phyloP scores from a whole-genome alignment of 2,113 vertebrate genomes.

The Hippocampus abdominalis region DNA sequence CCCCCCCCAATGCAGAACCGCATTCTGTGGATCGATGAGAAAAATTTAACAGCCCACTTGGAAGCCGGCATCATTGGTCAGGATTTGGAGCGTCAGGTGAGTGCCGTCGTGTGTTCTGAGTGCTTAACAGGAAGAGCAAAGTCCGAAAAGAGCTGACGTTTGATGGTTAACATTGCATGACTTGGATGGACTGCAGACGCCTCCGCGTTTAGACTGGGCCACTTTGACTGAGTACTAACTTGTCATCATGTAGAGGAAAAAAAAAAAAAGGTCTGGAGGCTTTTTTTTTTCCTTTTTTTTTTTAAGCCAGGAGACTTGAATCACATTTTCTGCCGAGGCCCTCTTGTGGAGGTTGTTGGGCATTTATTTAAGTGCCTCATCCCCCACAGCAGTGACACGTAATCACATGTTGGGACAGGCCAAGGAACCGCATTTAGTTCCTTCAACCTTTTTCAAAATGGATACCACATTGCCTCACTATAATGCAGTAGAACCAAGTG shows the following conservation, averaged over 20 bases:
- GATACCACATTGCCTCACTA: background rate
- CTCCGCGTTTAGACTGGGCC: constrained; percentile 15
- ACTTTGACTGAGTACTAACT: constrained; percentile 70
- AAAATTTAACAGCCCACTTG: constrained; percentile 89
- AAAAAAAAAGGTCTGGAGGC: background rate
- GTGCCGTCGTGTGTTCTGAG: constrained; percentile 41
- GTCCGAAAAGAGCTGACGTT: constrained; percentile 7
- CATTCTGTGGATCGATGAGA: constrained; percentile 97
- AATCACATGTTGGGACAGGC: background rate
- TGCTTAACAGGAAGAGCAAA: constrained; percentile 11
- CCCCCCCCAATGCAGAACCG: constrained; percentile 76
- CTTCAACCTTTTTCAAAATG: background rate
- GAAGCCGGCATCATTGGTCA: constrained; percentile 96
- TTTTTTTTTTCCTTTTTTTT: background rate
- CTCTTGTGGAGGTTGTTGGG: constrained; percentile 32
- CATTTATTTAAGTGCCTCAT: constrained; percentile 6
- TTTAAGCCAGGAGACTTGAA: background rate
- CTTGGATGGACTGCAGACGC: constrained; percentile 79
- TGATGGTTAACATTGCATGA: constrained; percentile 81
- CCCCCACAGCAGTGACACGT: background rate
- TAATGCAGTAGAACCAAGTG: background rate
- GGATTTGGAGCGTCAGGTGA: constrained; percentile 93
- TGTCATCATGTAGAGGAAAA: background rate
- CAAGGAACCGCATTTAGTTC: background rate
- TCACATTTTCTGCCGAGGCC: constrained; percentile 15